Base-by-base conservation (phyloP, 2,113 vertebrate species). In the Neogobius melanostomus region DNA sequence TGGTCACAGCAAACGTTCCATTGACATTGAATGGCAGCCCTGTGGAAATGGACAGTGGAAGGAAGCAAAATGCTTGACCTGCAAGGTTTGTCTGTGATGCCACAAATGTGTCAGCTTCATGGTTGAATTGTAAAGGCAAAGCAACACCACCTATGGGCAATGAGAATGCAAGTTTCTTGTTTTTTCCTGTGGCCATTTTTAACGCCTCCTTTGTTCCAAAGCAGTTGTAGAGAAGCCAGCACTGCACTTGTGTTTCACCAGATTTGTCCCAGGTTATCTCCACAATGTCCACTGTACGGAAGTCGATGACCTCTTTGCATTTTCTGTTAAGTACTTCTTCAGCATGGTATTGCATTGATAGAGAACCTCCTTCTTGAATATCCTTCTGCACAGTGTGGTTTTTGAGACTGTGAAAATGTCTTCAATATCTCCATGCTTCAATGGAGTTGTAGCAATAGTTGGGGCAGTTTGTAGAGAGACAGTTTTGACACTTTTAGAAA, bases 21-120 rank as follows among this genome's bases (percentile, higher is more conserved):
- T 95, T 95, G 52, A 96, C 68, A 4, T 95, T 92, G 66, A 96
- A 62, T 60, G 94, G 94, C 45, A 96, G 91, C 47, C 95, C 94
- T 1, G 93, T 94, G n/a, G 82, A 11, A 74, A 96, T 80, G 0
- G 93, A 90, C 63, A 95, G 93, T 65, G 95, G 94, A 61, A 96
- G 92, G 72, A 93, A 95, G 77, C 94, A 95, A 87, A 96, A 96
- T 47, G 93, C 89, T 47, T 90, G 89, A 3, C 95, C 94, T 64
- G 84, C 66, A 48, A 88, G 69, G 5, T 75, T 57, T 21, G 68
- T 77, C 68, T 89, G 68, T 64, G 46, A 59, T 0, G 87, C 63
- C 2, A 67, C 10, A 87, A 93, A 91, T 68, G 85, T 90, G 21
- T 80, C 81, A 8, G 82, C 80, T 68, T 81, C 54, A 54, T 69